Evolutionary conservation across 2,797 vertebrate genomes (phyloP), one percentile per base, ranked within the genome.

Genomic region (Syngnathus rostellatus): DNA sequence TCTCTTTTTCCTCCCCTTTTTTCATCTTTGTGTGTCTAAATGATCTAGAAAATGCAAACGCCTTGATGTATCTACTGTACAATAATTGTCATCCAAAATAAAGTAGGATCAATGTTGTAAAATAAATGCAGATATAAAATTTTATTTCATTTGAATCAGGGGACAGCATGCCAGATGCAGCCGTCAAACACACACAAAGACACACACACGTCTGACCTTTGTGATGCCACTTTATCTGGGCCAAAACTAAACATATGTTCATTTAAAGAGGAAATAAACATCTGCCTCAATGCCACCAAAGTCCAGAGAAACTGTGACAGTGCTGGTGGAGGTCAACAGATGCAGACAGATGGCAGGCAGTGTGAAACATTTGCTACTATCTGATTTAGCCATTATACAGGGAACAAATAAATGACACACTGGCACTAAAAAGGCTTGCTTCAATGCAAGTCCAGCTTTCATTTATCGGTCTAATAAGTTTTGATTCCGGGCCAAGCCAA

Each of bases 381-480:
- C 83, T 82, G 85, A 85, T 86, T 31, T 62, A 82, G 77, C 63
- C 67, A 1, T 75, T 59, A 68, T 85, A 79, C 74, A 76, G 64
- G 41, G 57, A 74, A 73, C 55, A 3, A 72, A 81, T 80, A 79
- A 82, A 83, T 68, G 68, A 83, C 70, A 76, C 71, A 75, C 43
- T 17, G 23, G 41, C 41, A 43, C 40, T 25, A 62, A 73, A 73
- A 68, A 71, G 46, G 68, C 67, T 46, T 31, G 14, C 60, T 62
- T 40, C 60, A 25, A 65, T 61, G 48, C 12, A 50, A 73, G 67
- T 72, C 65, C 66, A 59, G 71, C 75, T 75, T 77, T 72, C 81
- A 79, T 85, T 85, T 80, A 86, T 84, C 41, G 41, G 21, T 45
- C 40, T 46, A 46, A 62, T 62, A 45, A 17, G 19, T 62, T 62